Evolutionary conservation across 2,113 vertebrate genomes (phyloP), one percentile per base, ranked within the genome.

Genomic region (western clawed frog (Xenopus tropicalis)): DNA sequence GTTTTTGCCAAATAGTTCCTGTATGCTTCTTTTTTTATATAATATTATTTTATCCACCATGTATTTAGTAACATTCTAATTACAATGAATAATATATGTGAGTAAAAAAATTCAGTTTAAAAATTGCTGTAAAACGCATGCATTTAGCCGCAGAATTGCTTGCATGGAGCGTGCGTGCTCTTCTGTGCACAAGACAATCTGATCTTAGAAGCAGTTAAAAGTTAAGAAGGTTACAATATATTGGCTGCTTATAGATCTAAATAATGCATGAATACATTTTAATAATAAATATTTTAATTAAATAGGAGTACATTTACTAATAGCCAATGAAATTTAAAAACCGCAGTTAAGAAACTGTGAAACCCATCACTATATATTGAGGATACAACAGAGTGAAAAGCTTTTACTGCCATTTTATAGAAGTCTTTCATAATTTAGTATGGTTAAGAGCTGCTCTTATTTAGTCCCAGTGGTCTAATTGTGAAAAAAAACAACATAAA

Each of bases 271-370:
- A 29, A 68, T 61, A 61, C 14, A 68, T 74, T 68, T 68, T 52
- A 61, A 62, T 68, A 61, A 74, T 68, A 74, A 43, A 75, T 69
- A 62, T n/a, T 75, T 75, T 69, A 75, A 75, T 75, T 75, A 75
- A 69, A 69, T 69, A 43, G 43, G 16, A 69, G 25, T 25, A 29
- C 21, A 43, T 63, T 63, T 69, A 71, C 69, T 61, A 71, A 62
- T 71, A 71, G 69, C 43, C 58, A 51, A 51, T 71, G 58, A 71
- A 71, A 62, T 51, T 24, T 61, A 71, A 71, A 71, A 62, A 61
- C 58, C 44, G 48, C 69, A 62, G 22, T 46, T 51, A 61, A 51
- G 58, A 25, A 68, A 68, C 23, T 52, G 58, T 51, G 58, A 44
- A 19, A 69, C 66, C 56, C 54, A 62, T 69, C 21, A 19, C 20